These are phyloP conservation scores for Bostrychus sinensis DNA, from an alignment of 2,113 vertebrate genomes.

Conservation along the genomic window DNA sequence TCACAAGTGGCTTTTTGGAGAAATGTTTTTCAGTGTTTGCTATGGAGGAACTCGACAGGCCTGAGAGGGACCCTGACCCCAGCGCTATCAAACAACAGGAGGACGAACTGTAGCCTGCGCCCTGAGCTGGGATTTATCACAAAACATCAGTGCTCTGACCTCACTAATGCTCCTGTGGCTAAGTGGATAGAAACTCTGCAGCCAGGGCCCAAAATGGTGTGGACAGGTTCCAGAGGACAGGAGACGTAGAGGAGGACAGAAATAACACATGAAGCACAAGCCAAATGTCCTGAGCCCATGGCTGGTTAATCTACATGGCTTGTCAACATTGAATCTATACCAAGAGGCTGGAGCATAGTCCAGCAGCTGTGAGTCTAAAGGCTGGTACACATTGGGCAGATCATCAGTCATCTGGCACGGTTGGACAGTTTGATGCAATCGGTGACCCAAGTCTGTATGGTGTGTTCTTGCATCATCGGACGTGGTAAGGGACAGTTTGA, in stretches of 20 bases:
- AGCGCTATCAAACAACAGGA: conserved; percentile 5
- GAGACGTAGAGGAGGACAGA: neutral
- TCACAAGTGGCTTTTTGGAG: neutral
- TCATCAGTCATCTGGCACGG: no score
- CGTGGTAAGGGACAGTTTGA: no score
- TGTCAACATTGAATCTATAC: no score
- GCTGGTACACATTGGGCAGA: no score
- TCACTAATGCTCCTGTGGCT: conserved; percentile 24
- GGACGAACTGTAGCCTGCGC: conserved; percentile 18
- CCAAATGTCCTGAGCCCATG: no score
- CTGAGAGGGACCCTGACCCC: conserved; percentile 11
- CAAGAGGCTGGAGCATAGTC: no score
- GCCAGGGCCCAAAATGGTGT: conserved; percentile 10
- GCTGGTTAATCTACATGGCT: no score
- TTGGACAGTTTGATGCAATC: no score
- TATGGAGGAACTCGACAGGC: conserved; percentile 6
- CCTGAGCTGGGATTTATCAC: conserved; percentile 3
- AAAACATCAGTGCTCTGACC: conserved; percentile 12
- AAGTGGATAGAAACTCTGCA: conserved; percentile 17
- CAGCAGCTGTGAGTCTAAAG: no score
- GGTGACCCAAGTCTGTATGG: no score
- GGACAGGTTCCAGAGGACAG: neutral
- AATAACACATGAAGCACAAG: neutral
- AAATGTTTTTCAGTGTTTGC: neutral
- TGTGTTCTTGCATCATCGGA: no score